phyloP scores from a whole-genome alignment of 2,888 invertebrate species.

The Sminthurides aquaticus region DNA sequence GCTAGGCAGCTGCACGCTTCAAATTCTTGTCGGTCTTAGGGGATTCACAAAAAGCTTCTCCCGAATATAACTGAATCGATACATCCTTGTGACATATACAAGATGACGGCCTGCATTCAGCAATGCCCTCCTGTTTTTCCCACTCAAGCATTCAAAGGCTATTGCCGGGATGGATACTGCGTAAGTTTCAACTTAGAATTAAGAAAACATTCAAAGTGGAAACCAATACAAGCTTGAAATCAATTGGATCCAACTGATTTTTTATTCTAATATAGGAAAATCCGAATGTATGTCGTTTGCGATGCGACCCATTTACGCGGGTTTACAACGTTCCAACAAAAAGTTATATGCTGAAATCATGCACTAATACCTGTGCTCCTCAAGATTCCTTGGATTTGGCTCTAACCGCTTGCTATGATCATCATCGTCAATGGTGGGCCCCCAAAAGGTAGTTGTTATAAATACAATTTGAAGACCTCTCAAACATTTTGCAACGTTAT shows the following conservation, averaged over 20 bases:
- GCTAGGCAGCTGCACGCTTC: too few species aligned
- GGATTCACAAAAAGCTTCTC: too few species aligned
- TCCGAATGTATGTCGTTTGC: slow-evolving; percentile 28
- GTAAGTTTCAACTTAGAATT: too few species aligned
- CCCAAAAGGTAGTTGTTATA: slow-evolving; percentile 17
- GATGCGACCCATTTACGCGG: slow-evolving; percentile 35
- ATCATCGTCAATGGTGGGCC: slow-evolving; percentile 39
- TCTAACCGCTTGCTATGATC: slow-evolving; percentile 38
- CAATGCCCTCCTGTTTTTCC: slow-evolving; percentile 4
- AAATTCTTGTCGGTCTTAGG: too few species aligned
- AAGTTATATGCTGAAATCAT: slow-evolving; percentile 30
- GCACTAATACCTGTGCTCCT: slow-evolving; percentile 37
- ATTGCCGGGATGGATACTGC: slow-evolving; percentile 9
- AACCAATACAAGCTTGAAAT: not conserved
- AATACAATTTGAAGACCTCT: too few species aligned
- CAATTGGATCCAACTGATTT: not conserved
- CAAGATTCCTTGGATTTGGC: slow-evolving; percentile 36
- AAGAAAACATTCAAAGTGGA: too few species aligned
- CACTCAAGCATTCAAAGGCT: slow-evolving; percentile 9
- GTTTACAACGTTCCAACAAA: slow-evolving; percentile 36
- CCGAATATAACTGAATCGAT: too few species aligned
- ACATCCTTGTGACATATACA: too few species aligned
- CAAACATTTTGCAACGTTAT: not conserved
- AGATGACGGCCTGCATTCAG: slow-evolving; percentile 18
- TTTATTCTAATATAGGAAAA: slow-evolving; percentile 9